These are phyloP conservation scores for Aphelocoma coerulescens DNA, from an alignment of 2,113 vertebrate species.

Conservation along the genomic window DNA sequence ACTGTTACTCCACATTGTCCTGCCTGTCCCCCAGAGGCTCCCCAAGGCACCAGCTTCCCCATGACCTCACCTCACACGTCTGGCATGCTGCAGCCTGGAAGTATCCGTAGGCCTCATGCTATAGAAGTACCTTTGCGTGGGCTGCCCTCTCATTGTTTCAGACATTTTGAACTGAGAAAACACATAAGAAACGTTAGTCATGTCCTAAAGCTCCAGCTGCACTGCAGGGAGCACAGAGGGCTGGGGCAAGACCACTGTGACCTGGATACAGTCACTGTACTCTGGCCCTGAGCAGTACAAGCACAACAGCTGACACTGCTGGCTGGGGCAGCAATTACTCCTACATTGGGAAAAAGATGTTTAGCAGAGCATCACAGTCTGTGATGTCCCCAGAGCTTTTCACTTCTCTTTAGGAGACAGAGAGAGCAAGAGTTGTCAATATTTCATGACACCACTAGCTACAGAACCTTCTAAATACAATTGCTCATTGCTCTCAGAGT, in stretches of 20 bases:
- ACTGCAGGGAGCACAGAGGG: background rate
- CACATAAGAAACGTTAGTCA: background rate
- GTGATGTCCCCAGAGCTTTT: background rate
- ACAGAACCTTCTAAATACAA: background rate
- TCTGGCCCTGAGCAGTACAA: background rate
- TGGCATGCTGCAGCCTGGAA: background rate
- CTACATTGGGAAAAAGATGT: background rate
- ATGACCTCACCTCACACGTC: fast-evolving
- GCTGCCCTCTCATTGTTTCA: background rate
- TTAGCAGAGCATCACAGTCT: background rate
- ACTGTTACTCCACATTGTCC: background rate
- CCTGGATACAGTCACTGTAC: background rate
- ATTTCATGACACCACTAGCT: background rate
- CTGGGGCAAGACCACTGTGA: background rate
- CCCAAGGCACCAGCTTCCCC: background rate
- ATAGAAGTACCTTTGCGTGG: background rate
- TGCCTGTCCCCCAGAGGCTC: background rate
- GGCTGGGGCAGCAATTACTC: background rate
- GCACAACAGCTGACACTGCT: background rate
- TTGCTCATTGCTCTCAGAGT: background rate
- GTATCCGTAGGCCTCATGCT: background rate
- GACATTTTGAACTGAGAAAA: background rate
- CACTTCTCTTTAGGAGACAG: background rate
- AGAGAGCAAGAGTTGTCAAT: background rate
- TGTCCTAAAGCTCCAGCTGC: background rate